Conservation (phyloP, 2,888 invertebrate genomes). For the Drosophila acutilabella region DNA sequence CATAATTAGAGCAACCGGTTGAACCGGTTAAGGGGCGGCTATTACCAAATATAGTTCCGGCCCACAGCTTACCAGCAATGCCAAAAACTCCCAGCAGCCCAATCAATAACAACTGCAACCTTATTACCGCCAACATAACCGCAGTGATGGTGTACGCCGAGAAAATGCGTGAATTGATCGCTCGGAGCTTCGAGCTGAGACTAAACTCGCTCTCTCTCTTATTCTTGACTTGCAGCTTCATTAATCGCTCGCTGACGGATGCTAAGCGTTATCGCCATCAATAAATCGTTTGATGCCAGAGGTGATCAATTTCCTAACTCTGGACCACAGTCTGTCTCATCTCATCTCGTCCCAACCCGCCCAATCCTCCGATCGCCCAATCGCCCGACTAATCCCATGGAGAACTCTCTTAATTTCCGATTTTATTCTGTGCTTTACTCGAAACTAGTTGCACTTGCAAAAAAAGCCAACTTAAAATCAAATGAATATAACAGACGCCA, state of each 20-base stretch:
- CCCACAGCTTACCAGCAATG: constrained; percentile 47
- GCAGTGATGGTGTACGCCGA: constrained; percentile 5
- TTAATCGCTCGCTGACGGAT: constrained; percentile 23
- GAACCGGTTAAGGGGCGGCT: constrained; percentile 32
- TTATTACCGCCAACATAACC: constrained; percentile 28
- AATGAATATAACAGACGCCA: constrained; percentile 48
- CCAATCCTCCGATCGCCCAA: too few relatives aligned
- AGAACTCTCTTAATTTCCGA: constrained; percentile 17
- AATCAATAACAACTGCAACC: constrained; percentile 35
- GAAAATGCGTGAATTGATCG: constrained; percentile 33
- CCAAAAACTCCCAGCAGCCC: constrained; percentile 14
- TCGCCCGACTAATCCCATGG: too few relatives aligned
- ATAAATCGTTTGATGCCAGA: constrained; percentile 38
- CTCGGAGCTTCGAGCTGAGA: constrained; percentile 39
- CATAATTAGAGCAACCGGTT: constrained; percentile 49
- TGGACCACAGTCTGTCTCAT: neutral
- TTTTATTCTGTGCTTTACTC: constrained; percentile 64
- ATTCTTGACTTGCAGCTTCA: constrained; percentile 21
- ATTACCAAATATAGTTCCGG: neutral
- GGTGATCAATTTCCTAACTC: constrained; percentile 31
- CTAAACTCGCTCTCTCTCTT: constrained; percentile 37
- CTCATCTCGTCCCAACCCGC: too few relatives aligned
- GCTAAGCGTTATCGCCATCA: constrained; percentile 27
- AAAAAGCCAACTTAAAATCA: constrained; percentile 53
- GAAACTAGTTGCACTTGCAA: constrained; percentile 42